phyloP scores from a whole-genome alignment of 2,797 vertebrate genomes.

The Synanceia verrucosa region DNA sequence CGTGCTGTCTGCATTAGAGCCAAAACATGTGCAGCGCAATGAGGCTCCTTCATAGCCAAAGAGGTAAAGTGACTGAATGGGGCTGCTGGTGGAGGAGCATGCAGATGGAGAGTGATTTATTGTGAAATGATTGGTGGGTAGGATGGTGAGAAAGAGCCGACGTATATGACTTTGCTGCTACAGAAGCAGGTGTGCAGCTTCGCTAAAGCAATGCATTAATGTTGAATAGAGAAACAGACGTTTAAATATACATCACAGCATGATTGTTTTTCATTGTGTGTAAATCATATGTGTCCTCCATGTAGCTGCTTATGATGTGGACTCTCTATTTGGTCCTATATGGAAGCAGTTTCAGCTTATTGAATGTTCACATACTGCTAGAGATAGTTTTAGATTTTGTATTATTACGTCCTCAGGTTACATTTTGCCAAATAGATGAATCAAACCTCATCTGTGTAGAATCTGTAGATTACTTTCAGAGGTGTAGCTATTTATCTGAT shows the following conservation, averaged over 20 bases:
- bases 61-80: constrained; percentile 34
- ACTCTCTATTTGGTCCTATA: too few species aligned
- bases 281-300: neutral
- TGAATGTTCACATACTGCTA: too few species aligned
- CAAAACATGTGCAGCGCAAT: constrained; percentile 6
- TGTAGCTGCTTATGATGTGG: neutral
- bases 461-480: neutral
- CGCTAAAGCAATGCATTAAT: constrained; percentile 47
- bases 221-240: constrained; percentile 36
- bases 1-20: neutral
- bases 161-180: neutral
- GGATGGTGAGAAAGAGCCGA: constrained; percentile 9
- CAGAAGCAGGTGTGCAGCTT: constrained; percentile 49
- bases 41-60: constrained; percentile 3
- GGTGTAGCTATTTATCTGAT: neutral
- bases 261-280: constrained; percentile 5
- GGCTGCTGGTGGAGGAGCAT: constrained; percentile 31
- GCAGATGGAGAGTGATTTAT: constrained; percentile 58
- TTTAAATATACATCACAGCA: constrained; percentile 51
- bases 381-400: too few species aligned
- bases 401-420: too few species aligned
- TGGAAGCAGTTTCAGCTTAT: too few species aligned
- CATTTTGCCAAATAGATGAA: neutral
- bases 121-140: constrained; percentile 30
- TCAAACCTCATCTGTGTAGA: neutral